Base-by-base conservation (phyloP, 37 sponge, comb jelly and placozoan genomes). In the Halichondria panicea region DNA sequence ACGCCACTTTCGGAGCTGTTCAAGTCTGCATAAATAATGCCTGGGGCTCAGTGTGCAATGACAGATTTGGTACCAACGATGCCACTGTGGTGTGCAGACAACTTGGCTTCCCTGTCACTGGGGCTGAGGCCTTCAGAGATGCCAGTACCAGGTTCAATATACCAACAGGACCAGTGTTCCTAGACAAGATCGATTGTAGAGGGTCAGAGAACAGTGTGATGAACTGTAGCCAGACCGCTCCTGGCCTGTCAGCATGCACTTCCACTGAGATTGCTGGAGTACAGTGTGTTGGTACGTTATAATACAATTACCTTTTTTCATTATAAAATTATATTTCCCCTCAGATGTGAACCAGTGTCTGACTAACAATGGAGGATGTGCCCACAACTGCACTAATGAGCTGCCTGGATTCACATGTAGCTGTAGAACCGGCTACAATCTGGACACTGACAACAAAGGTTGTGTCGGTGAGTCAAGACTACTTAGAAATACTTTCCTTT, bases 281-380 rank as follows among this genome's bases (percentile, higher is more conserved):
- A 0, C 43, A 57, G 19, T 80, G 81, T 27, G 38, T 37, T 53
- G 81, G 81, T 80, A 71, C 35, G 33, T 6, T 0, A 35, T 13
- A 40, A 11, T n/a, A 8, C 13, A 11, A 36, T 11, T 37, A 9
- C 37, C 7, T 8, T n/a, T n/a, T n/a, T n/a, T n/a, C n/a, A n/a
- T n/a, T 68, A 6, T 19, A 27, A 21, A n/a, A 45, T 39, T 3
- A 40, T 74, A 55, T 24, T 8, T 22, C 4, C 59, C 21, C 63
- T 27, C 76, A 77, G 85, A 84, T 71, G 77, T 77, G 7, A 43
- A 84, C 62, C 64, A 84, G 61, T 84, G 85, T 56, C 45, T 18
- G 0, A 24, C 40, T 61, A 53, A 62, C 21, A 75, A 82, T 74
- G 75, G 75, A 52, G 75, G 68, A 8, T 82, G 83, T 72, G 60